Evolutionary conservation across 2,888 invertebrate genomes (phyloP).

Genomic region (Blera fallax): DNA sequence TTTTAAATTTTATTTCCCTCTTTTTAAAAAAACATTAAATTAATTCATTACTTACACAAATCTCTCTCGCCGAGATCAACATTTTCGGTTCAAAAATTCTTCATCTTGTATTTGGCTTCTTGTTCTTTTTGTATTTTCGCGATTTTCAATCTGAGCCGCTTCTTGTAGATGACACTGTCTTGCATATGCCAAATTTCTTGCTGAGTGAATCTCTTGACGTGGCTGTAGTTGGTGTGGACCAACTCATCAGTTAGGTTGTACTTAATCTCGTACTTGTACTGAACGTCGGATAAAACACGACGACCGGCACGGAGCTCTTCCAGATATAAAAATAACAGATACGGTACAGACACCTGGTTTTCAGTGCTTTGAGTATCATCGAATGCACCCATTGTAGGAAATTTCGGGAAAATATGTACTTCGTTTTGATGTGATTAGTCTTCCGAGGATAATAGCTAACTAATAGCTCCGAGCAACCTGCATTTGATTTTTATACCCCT

Average conservation of each 20-base stretch:
- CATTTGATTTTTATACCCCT: no score
- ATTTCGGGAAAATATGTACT: no score
- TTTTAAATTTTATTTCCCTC: no score
- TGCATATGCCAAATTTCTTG: neutral
- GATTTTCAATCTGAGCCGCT: neutral
- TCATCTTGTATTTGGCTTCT: neutral
- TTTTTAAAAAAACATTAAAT: no score
- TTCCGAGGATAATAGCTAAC: neutral
- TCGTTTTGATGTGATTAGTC: neutral
- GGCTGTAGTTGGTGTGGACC: neutral
- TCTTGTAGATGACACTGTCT: conserved; percentile 11
- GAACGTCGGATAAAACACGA: neutral
- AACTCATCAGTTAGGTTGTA: conserved; percentile 5
- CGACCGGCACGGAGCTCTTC: neutral
- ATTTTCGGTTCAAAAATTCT: neutral
- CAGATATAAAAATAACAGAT: neutral
- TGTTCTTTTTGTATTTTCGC: neutral
- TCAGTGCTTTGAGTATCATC: neutral
- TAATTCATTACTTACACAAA: no score
- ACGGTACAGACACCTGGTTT: neutral
- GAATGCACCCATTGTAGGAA: no score
- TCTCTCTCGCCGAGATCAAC: no score
- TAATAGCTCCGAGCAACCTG: no score
- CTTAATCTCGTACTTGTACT: conserved; percentile 7
- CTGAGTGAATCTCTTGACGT: neutral